A percentile compares a stretch with the other conserved stretches of the same genome.
Conservation (phyloP, 2,797 vertebrate species). For the Ptychadena robeensis region DNA sequence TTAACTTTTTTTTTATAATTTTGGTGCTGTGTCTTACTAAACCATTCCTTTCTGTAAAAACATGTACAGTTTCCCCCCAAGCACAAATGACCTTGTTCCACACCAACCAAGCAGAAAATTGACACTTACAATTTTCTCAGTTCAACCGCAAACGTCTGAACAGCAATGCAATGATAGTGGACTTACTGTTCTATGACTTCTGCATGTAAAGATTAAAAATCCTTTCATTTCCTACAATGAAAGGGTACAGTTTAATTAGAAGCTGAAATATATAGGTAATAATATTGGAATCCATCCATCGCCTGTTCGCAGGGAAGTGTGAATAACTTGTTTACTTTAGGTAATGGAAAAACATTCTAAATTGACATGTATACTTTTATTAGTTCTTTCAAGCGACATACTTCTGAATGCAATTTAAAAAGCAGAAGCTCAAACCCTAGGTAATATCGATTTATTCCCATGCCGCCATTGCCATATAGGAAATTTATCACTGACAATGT, state of each 20-base stretch:
- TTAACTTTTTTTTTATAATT: constrained; percentile 18
- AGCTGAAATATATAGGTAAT: background rate
- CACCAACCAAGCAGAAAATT: constrained; percentile 51
- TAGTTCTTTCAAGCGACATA: background rate
- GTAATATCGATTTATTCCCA: background rate
- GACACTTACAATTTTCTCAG: constrained; percentile 43
- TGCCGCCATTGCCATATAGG: background rate
- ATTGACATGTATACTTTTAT: background rate
- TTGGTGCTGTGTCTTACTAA: constrained; percentile 4
- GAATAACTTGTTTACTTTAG: background rate
- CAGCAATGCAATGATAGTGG: constrained; percentile 21
- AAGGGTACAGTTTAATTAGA: too few species aligned
- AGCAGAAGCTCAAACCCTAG: background rate
- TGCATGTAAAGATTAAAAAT: background rate
- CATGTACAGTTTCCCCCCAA: constrained; percentile 14
- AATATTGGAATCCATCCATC: background rate
- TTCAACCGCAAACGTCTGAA: constrained; percentile 42
- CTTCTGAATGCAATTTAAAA: background rate
- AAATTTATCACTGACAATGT: background rate
- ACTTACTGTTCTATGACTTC: background rate
- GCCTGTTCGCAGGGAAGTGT: too few species aligned
- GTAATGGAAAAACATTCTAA: constrained; percentile 28
- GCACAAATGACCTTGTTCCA: constrained; percentile 39
- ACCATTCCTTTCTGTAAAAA: constrained; percentile 26
- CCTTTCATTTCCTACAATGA: too few species aligned